Percentiles rank a stretch among this genome's conserved stretches.
Conservation (phyloP, 2,113 vertebrate species). For the Hepsetus odoe region DNA sequence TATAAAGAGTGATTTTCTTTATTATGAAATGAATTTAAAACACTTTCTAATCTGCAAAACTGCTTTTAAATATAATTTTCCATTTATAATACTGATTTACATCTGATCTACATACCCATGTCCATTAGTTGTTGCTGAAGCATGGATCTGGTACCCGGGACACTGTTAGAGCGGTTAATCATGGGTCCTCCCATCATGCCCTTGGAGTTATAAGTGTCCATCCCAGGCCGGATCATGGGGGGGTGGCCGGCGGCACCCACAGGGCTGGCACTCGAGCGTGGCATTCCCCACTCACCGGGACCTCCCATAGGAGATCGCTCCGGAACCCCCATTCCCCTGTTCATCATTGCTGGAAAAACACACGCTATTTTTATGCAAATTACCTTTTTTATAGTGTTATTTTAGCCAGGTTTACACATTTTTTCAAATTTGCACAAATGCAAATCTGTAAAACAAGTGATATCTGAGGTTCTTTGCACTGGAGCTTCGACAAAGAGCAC, state of each 20-base stretch:
- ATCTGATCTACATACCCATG: conserved; percentile 80
- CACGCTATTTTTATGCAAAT: background rate
- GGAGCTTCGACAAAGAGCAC: no score
- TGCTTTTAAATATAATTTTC: no score
- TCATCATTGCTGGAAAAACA: conserved; percentile 70
- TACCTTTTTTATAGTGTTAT: no score
- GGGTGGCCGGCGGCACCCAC: conserved; percentile 72
- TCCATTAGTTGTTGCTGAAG: conserved; percentile 88
- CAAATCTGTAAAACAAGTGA: no score
- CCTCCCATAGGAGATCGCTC: conserved; percentile 76
- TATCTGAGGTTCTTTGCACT: no score
- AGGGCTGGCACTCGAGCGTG: conserved; percentile 74
- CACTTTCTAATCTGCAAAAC: no score
- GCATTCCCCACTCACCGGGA: conserved; percentile 84
- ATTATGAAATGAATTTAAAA: no score
- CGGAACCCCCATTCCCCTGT: conserved; percentile 75
- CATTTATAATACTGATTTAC: no score
- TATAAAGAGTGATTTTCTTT: no score
- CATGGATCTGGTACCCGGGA: conserved; percentile 77
- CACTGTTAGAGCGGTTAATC: conserved; percentile 81
- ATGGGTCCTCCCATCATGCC: conserved; percentile 72
- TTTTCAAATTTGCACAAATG: no score
- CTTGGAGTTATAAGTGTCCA: conserved; percentile 72
- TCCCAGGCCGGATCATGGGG: conserved; percentile 75
- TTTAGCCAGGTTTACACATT: no score